phyloP scores from a whole-genome alignment of 2,888 invertebrate species.

The Galeruca laticollis region DNA sequence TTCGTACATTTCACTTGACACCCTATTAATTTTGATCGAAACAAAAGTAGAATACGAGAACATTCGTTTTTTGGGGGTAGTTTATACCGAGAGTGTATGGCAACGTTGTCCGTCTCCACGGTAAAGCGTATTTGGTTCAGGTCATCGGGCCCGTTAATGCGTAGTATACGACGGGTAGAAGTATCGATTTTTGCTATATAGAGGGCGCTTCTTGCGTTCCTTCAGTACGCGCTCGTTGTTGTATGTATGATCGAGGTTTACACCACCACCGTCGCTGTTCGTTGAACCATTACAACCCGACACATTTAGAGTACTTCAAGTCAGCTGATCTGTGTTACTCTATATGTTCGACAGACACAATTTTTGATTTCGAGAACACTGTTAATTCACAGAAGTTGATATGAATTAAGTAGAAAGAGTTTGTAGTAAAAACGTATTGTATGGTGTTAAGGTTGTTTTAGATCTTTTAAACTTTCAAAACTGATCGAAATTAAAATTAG shows the following conservation, averaged over 20 bases:
- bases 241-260: constrained; percentile 5
- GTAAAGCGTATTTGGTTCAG: constrained; percentile 35
- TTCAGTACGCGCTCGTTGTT: constrained; percentile 10
- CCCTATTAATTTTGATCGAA: neutral
- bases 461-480: no score
- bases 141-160: constrained; percentile 51
- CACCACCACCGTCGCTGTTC: neutral
- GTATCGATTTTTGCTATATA: constrained; percentile 46
- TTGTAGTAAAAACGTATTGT: no score
- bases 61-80: neutral
- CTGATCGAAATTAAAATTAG: no score
- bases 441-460: no score
- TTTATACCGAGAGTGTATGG: neutral
- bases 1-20: no score
- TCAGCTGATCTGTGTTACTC: constrained; percentile 27
- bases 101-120: constrained; percentile 6
- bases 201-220: constrained; percentile 18
- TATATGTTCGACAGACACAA: constrained; percentile 19
- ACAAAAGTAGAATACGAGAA: neutral
- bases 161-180: constrained; percentile 45
- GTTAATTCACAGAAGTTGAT: constrained; percentile 3
- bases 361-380: constrained; percentile 9
- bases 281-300: constrained; percentile 9
- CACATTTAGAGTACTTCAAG: constrained; percentile 32
- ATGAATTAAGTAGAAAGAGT: neutral